A percentile compares a stretch with the other conserved stretches of the same genome.
Evolutionary conservation across 2,113 vertebrate species (phyloP).

Genomic region (Sylvietta virens): DNA sequence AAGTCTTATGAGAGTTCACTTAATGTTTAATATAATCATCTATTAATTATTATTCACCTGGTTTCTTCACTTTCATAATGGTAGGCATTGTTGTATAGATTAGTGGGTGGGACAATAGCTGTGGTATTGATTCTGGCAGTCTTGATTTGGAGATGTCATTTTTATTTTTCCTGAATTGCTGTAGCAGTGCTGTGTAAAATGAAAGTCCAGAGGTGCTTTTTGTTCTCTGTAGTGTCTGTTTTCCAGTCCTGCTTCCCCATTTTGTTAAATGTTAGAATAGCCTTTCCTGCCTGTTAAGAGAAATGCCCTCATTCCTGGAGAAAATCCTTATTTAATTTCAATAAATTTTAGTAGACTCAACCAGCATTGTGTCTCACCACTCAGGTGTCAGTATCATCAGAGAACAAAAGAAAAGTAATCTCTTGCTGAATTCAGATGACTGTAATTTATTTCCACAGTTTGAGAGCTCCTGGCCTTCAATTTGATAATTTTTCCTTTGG

Average conservation of each 20-base stretch:
- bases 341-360: not conserved
- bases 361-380: not conserved
- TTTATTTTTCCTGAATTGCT: not conserved
- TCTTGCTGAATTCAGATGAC: not conserved
- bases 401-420: not conserved
- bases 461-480: not conserved
- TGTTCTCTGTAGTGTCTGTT: not conserved
- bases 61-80: not conserved
- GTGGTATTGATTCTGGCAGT: not conserved
- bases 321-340: not conserved
- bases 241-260: not conserved
- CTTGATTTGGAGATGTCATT: not conserved
- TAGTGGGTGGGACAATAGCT: not conserved
- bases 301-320: not conserved
- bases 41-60: conserved; percentile 22
- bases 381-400: not conserved
- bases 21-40: not conserved
- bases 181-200: not conserved
- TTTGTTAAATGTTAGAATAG: not conserved
- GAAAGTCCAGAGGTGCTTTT: not conserved
- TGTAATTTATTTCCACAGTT: not conserved
- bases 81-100: conserved; percentile 6
- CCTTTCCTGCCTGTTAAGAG: not conserved
- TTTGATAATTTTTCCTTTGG: not conserved
- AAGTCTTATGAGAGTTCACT: not conserved